These are phyloP conservation scores for Ptychoptera contaminata DNA, from an alignment of 2,888 invertebrate species.

Conservation along the genomic window DNA sequence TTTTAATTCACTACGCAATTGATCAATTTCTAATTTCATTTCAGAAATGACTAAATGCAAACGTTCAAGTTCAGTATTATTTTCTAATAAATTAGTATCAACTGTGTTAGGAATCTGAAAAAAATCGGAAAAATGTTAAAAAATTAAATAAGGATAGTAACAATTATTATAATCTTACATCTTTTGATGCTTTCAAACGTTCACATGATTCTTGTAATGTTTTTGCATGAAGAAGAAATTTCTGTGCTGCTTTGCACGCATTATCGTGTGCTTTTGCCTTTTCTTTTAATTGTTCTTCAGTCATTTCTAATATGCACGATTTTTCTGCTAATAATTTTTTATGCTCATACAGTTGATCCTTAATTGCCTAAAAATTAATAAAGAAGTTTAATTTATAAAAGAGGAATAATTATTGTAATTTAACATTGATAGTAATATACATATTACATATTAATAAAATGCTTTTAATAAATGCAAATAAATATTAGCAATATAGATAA, in stretches of 20 bases:
- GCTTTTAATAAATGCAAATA: too few species aligned
- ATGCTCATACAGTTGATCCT: slow-evolving; percentile 16
- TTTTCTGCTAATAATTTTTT: slow-evolving; percentile 23
- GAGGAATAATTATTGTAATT: neutral
- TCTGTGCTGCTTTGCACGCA: slow-evolving; percentile 24
- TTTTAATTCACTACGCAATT: slow-evolving; percentile 31
- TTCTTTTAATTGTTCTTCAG: slow-evolving; percentile 20
- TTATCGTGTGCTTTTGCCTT: slow-evolving; percentile 22
- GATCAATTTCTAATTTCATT: slow-evolving; percentile 38
- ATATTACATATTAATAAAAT: too few species aligned
- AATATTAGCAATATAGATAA: too few species aligned
- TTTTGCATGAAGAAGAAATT: slow-evolving; percentile 20
- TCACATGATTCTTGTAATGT: slow-evolving; percentile 22
- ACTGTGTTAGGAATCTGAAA: too few species aligned
- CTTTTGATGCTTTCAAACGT: slow-evolving; percentile 13
- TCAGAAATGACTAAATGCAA: slow-evolving; percentile 19
- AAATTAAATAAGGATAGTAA: too few species aligned
- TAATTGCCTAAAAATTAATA: slow-evolving; percentile 1
- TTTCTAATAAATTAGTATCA: too few species aligned
- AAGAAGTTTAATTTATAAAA: neutral
- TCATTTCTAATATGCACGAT: slow-evolving; percentile 22
- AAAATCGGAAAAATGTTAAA: too few species aligned
- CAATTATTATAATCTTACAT: too few species aligned
- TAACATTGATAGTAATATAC: too few species aligned
- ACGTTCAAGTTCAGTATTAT: too few species aligned